Base-by-base conservation (phyloP, 2,888 invertebrate genomes). In the Drosophila paranaensis region DNA sequence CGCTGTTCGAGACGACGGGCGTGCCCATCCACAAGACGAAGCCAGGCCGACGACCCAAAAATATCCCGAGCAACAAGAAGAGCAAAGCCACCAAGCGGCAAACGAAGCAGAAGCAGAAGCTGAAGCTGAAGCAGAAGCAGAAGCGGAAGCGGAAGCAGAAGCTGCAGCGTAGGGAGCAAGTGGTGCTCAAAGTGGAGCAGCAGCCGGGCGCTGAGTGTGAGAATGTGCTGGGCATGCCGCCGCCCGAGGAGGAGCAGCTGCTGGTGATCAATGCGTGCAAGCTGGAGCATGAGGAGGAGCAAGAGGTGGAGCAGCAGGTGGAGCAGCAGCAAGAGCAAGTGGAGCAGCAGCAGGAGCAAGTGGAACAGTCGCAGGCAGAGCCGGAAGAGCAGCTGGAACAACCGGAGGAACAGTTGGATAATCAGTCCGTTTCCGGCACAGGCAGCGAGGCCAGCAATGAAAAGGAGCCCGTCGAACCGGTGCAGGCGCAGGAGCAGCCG, bases 221-320 rank as follows among this genome's bases (percentile, higher is more conserved):
- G 1, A 14, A 42, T 30, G 30, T 0, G 0, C 20, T 66, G 6
- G 54, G 45, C 4, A 77, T 74, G 78, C 71, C 71, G 5, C 67
- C 79, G 10, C 66, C 65, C 2, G 66, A 79, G 2, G 37, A 57
- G 43, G 76, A 84, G 2, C 46, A 54, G 2, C 1, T 79, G 13
- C 30, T 76, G 0, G 82, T 87, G 8, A 39, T 81, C 5, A 81
- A 87, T 25, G 88, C 74, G 37, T 81, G 84, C 40, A 71, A 72
- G 14, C 8, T 71, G 11, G 81, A 77, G 11, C n/a, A 10, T 11
- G 14, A n/a, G 1, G 56, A 53, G 0, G 64, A 65, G 6, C 27
- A n/a, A 13, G 48, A 27, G 6, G 30, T 3, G 30, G 3, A 8
- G 20, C 20, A 20, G 20, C 20, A 20, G n/a, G n/a, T n/a, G n/a